A percentile compares a stretch with the other conserved stretches of the same genome.
These are phyloP conservation scores for Amphipyra berbera DNA, from an alignment of 2,888 invertebrate species.

Conservation along the genomic window DNA sequence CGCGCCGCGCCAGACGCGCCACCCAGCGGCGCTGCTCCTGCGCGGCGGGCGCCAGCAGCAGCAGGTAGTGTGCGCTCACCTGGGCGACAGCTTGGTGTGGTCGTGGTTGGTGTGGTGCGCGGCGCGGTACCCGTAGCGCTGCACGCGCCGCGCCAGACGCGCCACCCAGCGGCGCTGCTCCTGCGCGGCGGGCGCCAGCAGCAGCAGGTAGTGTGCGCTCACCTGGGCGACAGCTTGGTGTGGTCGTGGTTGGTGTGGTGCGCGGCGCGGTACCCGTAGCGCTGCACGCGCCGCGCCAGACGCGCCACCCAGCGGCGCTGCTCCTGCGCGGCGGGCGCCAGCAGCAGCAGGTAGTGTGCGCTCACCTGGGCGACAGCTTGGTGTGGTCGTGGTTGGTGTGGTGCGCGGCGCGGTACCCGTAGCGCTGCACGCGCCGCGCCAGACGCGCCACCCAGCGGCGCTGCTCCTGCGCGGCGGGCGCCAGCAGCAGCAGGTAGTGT, in stretches of 20 bases:
- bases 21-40: constrained; percentile 92
- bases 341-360: constrained; percentile 97
- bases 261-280: constrained; percentile 97
- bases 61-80: constrained; percentile 19
- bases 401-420: constrained; percentile 97
- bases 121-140: constrained; percentile 97
- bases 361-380: constrained; percentile 65
- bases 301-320: constrained; percentile 98
- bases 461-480: constrained; percentile 94
- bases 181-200: no score
- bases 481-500: constrained; percentile 97
- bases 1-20: constrained; percentile 96
- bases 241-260: constrained; percentile 88
- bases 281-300: constrained; percentile 97
- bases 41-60: no score
- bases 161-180: constrained; percentile 93
- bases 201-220: not conserved
- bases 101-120: constrained; percentile 91
- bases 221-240: constrained; percentile 74
- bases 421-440: constrained; percentile 96
- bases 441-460: constrained; percentile 97
- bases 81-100: constrained; percentile 76
- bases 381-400: constrained; percentile 78
- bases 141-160: constrained; percentile 96
- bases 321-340: constrained; percentile 94